Evolutionary conservation across 2,888 invertebrate species (phyloP), one percentile per base, ranked within the genome.

Genomic region (Pheosia tremula): DNA sequence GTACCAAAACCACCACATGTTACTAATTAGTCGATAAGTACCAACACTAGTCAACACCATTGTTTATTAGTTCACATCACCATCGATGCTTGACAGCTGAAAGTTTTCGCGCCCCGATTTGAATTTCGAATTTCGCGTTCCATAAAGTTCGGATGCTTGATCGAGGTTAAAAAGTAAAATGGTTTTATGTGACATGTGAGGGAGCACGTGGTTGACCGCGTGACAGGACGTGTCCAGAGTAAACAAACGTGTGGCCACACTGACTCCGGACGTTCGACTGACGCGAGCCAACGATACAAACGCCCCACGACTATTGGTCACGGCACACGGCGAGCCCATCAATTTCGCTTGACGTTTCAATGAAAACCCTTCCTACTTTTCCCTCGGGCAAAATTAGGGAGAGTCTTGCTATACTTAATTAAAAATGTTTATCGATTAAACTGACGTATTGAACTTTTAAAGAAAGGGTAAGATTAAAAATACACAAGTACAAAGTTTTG

Each of bases 301-400:
- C 88, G 84, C 89, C 87, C 86, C 82, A 83, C 89, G 87, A 87
- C 89, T 87, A 87, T 86, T 89, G 91, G 90, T 88, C 91, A 91
- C 88, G 87, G 75, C 84, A 86, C 87, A 85, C 85, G 85, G 87
- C 86, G 77, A 84, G 86, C 86, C 89, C 92, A 92, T 92, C 92
- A 92, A 93, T 93, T 91, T 87, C 79, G 82, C 85, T 83, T 91
- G 91, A 92, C 92, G 89, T 89, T 89, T 89, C 90, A 90, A 89
- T 90, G 89, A 89, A 89, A 88, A 86, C 85, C 88, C 88, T 86
- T 85, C 86, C 85, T 87, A 84, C 88, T 85, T 87, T 87, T 85
- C 87, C 89, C 89, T 81, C 69, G 87, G 84, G 88, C 82, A 85
- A 86, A 87, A 89, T 88, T 88, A 87, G 85, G 84, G 78, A 79